phyloP scores from a whole-genome alignment of 1,140 invertebrate species.

The Nylanderia fulva region DNA sequence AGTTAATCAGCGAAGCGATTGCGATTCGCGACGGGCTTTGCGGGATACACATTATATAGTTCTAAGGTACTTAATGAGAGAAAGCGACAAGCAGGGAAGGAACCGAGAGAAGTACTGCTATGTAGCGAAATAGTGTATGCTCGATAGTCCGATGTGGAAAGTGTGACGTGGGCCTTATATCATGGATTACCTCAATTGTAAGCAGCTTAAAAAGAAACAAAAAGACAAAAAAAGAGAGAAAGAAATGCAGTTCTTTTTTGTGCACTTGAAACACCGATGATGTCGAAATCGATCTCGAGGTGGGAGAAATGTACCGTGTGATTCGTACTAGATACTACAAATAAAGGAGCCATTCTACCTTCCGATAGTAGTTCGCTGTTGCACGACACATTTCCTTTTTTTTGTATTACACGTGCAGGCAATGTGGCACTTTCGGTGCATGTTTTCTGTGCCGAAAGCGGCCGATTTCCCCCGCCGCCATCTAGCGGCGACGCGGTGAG shows the following conservation, averaged over 20 bases:
- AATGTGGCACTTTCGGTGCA: too few species aligned
- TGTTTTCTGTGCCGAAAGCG: too few species aligned
- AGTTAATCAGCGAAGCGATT: slow-evolving; percentile 38
- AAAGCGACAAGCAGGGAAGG: not conserved
- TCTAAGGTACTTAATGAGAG: slow-evolving; percentile 58
- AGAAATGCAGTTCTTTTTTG: slow-evolving; percentile 59
- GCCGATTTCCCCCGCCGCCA: too few species aligned
- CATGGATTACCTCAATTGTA: slow-evolving; percentile 76
- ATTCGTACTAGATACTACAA: slow-evolving; percentile 55
- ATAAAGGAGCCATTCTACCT: slow-evolving; percentile 56
- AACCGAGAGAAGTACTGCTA: slow-evolving; percentile 21
- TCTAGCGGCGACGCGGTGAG: too few species aligned
- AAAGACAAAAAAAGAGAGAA: not conserved
- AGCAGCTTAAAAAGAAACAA: slow-evolving; percentile 66
- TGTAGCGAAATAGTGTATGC: slow-evolving; percentile 61
- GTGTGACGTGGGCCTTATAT: slow-evolving; percentile 76
- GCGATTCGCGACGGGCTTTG: slow-evolving; percentile 32
- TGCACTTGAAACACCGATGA: slow-evolving; percentile 62
- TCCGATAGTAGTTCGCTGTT: slow-evolving; percentile 58
- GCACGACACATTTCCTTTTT: slow-evolving; percentile 26
- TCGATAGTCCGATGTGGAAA: slow-evolving; percentile 70
- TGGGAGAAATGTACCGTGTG: slow-evolving; percentile 46
- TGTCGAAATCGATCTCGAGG: slow-evolving; percentile 55
- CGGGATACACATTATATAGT: slow-evolving; percentile 56
- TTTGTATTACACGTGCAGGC: too few species aligned